Percentiles rank a stretch among this genome's conserved stretches.
Conservation (phyloP, 2,113 vertebrate species). For the Chloroceryle aenea region DNA sequence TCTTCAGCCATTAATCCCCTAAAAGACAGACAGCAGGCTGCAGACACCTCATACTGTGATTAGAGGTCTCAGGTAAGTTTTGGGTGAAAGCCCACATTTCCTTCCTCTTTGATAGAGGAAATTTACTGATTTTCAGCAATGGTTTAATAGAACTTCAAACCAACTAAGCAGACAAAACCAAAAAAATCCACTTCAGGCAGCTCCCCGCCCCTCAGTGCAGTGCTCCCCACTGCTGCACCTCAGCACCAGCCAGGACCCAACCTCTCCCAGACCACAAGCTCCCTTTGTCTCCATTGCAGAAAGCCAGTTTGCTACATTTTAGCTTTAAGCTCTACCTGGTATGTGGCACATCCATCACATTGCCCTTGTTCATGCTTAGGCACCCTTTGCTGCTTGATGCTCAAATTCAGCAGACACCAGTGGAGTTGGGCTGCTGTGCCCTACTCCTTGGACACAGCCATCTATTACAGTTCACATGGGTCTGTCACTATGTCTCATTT, state of each 20-base stretch:
- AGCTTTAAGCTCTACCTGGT: background rate
- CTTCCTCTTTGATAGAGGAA: background rate
- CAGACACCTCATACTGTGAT: fast-evolving
- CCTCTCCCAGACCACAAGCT: background rate
- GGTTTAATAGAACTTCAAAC: background rate
- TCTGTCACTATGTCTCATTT: background rate
- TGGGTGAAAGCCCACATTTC: background rate
- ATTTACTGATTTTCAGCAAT: background rate
- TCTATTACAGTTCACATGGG: background rate
- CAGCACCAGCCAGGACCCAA: background rate
- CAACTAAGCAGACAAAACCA: background rate
- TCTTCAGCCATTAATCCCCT: background rate
- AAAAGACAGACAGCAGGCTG: background rate
- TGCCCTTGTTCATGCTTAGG: background rate
- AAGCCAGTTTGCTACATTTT: background rate
- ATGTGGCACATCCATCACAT: fast-evolving
- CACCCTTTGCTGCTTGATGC: background rate
- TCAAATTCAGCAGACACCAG: background rate
- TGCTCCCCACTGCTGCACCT: background rate
- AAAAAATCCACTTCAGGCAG: background rate
- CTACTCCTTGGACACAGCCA: background rate
- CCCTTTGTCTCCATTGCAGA: background rate
- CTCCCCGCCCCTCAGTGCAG: fast-evolving
- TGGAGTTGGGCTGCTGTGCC: background rate
- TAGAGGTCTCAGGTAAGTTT: background rate